Percentiles rank a stretch among this genome's conserved stretches.
Conservation (phyloP, 2,113 vertebrate species). For the Psilopogon haemacephalus region DNA sequence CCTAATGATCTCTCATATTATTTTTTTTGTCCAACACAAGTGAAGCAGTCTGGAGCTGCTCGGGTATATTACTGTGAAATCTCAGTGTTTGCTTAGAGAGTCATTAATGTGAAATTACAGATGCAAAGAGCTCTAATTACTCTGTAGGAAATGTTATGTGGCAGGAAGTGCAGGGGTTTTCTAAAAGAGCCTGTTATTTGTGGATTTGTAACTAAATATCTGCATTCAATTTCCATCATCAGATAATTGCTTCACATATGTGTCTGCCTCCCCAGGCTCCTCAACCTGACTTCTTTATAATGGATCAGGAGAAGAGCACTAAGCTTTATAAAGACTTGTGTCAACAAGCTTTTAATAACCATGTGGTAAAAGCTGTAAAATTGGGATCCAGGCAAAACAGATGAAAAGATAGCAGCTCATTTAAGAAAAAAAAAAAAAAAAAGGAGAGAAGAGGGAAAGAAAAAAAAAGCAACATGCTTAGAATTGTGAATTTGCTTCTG, state of each 20-base stretch:
- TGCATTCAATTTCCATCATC: slow-evolving; percentile 30
- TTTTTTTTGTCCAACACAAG: not conserved
- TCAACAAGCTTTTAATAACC: not conserved
- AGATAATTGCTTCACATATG: slow-evolving; percentile 4
- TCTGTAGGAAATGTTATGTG: slow-evolving; percentile 38
- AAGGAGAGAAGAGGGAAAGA: no score
- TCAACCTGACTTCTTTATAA: slow-evolving; percentile 11
- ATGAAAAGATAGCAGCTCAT: not conserved
- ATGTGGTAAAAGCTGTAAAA: not conserved
- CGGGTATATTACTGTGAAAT: not conserved
- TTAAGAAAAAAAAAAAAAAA: not conserved
- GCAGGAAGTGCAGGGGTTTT: slow-evolving; percentile 7
- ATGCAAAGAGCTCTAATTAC: slow-evolving; percentile 14
- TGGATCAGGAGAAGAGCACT: not conserved
- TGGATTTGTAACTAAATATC: slow-evolving; percentile 56
- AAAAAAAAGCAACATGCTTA: not conserved
- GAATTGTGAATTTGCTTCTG: rapidly evolving
- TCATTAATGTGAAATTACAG: slow-evolving; percentile 12
- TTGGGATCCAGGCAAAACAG: not conserved
- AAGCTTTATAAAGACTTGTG: not conserved
- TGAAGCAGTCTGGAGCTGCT: not conserved
- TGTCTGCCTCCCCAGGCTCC: not conserved
- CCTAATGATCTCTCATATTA: not conserved
- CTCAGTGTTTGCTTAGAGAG: slow-evolving; percentile 15
- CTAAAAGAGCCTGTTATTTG: slow-evolving; percentile 16